phyloP scores from a whole-genome alignment of 2,113 vertebrate species.

The Rafetus swinhoei region DNA sequence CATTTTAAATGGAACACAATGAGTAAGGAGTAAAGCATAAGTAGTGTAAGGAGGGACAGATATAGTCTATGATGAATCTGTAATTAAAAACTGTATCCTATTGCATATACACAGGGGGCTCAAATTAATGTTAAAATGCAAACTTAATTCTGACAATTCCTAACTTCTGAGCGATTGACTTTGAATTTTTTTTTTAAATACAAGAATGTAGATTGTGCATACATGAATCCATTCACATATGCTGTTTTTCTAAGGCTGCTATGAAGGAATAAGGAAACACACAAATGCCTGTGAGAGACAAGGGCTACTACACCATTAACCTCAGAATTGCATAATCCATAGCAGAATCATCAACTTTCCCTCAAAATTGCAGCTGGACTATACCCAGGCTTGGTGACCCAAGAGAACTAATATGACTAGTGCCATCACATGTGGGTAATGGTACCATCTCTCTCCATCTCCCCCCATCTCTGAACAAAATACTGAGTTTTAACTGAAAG shows the following conservation, averaged over 20 bases:
- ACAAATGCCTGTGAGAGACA: background rate
- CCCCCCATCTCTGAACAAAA: background rate
- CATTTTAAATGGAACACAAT: background rate
- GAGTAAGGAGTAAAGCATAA: background rate
- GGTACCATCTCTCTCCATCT: background rate
- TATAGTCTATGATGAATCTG: background rate
- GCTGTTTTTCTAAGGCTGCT: too few species aligned
- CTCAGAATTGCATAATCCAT: background rate
- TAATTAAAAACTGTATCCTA: background rate
- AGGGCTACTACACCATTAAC: background rate
- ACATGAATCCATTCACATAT: too few species aligned
- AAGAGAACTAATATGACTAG: background rate
- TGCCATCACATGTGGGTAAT: background rate
- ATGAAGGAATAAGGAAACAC: too few species aligned
- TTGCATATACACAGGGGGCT: accelerated
- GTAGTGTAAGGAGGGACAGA: background rate
- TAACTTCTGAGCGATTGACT: too few species aligned
- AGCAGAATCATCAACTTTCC: background rate
- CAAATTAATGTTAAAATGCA: background rate
- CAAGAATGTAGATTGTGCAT: too few species aligned
- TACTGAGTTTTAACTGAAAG: background rate
- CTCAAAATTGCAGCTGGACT: slow-evolving; percentile 1
- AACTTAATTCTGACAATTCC: too few species aligned
- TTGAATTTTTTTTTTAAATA: too few species aligned
- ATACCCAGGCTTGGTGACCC: slow-evolving; percentile 24